Evolutionary conservation across 2,113 vertebrate species (phyloP).

Genomic region (Arizona elegans): DNA sequence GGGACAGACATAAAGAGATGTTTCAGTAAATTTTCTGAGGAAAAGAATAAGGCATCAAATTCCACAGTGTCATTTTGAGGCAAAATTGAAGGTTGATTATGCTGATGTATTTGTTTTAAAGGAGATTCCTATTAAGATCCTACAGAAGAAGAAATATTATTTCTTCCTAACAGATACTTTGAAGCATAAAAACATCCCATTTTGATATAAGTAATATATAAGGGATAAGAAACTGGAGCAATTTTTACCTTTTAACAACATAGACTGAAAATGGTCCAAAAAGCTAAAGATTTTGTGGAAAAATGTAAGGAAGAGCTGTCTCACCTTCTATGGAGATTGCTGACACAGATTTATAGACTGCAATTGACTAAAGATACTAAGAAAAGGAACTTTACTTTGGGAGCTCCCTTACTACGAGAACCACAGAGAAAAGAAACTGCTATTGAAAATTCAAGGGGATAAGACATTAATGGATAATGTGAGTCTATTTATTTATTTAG

Average conservation of each 20-base stretch:
- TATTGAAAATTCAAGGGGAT: neutral
- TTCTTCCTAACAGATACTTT: neutral
- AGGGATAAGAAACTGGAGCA: neutral
- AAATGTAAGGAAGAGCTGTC: neutral
- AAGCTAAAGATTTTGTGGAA: neutral
- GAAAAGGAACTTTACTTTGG: neutral
- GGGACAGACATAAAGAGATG: neutral
- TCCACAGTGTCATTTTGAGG: neutral
- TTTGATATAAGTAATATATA: neutral
- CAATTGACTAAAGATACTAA: neutral
- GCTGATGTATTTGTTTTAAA: neutral
- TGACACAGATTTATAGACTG: neutral
- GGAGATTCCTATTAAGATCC: neutral
- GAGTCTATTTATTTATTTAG: too few relatives aligned
- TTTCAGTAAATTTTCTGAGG: neutral
- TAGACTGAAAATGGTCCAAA: neutral
- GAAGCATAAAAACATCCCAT: neutral
- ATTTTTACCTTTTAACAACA: neutral
- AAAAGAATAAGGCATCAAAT: neutral
- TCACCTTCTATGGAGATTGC: neutral
- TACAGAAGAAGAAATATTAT: neutral
- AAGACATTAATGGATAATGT: neutral
- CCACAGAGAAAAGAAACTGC: neutral
- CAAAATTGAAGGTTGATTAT: neutral
- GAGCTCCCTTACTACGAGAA: neutral